Conservation (phyloP, 2,888 invertebrate species). For the Belgica antarctica region DNA sequence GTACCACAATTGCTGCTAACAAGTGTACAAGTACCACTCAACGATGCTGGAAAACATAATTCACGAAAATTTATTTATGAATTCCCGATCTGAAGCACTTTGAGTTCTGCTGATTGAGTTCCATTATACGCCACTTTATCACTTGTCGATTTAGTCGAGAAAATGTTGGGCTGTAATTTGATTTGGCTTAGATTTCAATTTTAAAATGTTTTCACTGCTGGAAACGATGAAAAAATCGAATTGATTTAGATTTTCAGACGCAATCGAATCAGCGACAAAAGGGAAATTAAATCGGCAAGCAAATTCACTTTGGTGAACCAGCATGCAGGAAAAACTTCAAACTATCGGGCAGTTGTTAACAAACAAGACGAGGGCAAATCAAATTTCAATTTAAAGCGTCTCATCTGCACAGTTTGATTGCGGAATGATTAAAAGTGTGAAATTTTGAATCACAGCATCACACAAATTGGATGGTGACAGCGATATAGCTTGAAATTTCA, state of each 20-base stretch:
- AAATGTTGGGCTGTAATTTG: neutral
- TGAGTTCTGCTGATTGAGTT: constrained; percentile 4
- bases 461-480: constrained; percentile 11
- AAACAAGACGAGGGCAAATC: neutral
- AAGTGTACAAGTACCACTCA: constrained; percentile 37
- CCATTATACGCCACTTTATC: constrained; percentile 12
- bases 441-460: constrained; percentile 34
- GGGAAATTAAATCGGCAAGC: neutral
- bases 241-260: neutral
- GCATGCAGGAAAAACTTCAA: no score
- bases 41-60: neutral
- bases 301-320: no score
- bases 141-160: neutral
- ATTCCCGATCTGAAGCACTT: constrained; percentile 32
- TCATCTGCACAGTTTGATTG: constrained; percentile 6
- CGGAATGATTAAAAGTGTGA: constrained; percentile 34
- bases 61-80: constrained; percentile 17
- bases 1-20: neutral
- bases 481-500: no score
- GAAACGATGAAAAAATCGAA: neutral
- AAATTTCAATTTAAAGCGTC: neutral
- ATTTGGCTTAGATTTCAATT: constrained; percentile 32
- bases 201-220: constrained; percentile 23
- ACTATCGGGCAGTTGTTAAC: no score
- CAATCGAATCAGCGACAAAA: neutral